Evolutionary conservation across 2,113 vertebrate species (phyloP).

Genomic region (Lethenteron camtschaticum): DNA sequence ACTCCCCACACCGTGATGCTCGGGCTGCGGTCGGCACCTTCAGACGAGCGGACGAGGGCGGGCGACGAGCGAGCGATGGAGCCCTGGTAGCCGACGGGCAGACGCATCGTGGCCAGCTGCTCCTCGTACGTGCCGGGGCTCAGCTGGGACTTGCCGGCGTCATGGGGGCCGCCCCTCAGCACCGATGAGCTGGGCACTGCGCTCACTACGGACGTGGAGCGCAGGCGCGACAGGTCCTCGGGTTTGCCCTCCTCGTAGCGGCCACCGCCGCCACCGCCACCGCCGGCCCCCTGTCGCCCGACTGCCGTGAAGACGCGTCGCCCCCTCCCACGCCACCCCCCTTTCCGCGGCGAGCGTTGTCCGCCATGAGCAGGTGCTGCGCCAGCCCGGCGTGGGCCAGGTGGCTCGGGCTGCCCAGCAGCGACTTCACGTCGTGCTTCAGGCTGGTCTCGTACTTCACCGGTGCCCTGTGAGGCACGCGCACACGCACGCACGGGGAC

Average conservation of each 20-base stretch:
- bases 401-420: conserved; percentile 71
- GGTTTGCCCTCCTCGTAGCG: conserved; percentile 72
- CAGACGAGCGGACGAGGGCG: conserved; percentile 40
- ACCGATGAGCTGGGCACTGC: conserved; percentile 54
- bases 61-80: conserved; percentile 70
- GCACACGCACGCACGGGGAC: too few species aligned
- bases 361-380: conserved; percentile 46
- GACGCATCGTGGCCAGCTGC: conserved; percentile 49
- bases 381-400: conserved; percentile 41
- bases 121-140: conserved; percentile 94
- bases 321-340: conserved; percentile 9
- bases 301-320: conserved; percentile 41
- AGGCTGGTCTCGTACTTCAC: conserved; percentile 40
- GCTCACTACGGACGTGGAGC: conserved; percentile 78
- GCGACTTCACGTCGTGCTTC: conserved; percentile 93
- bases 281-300: conserved; percentile 48
- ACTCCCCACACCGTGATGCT: too few species aligned
- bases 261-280: conserved; percentile 37
- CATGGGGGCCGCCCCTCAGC: conserved; percentile 65
- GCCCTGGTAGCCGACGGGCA: conserved; percentile 60
- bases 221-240: conserved; percentile 34
- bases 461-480: too few species aligned
- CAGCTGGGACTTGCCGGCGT: conserved; percentile 61
- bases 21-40: conserved; percentile 27
- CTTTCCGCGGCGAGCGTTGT: conserved; percentile 41